Base-by-base conservation (phyloP, 2,113 vertebrate genomes). In the Raja brachyura region DNA sequence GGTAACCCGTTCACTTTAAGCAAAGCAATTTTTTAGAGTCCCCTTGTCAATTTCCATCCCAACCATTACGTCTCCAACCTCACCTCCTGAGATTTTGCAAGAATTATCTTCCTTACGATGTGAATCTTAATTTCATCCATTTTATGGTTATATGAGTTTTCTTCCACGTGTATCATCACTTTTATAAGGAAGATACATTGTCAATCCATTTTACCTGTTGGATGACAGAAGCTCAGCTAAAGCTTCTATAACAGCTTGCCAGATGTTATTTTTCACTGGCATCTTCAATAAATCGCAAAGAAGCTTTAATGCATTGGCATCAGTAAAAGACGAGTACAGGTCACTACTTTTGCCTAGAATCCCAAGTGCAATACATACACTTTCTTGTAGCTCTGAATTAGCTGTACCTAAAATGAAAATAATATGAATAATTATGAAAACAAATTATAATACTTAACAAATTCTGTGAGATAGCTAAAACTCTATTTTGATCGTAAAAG, bases 241-340 rank as follows among this genome's bases (percentile, higher is more conserved):
- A 68, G 86, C 61, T 90, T 61, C 86, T 68, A 90, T 20, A 70
- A 39, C 39, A 90, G 86, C 63, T 90, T 90, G 61, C 86, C 86
- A 90, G 14, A 90, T 18, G 25, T 66, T 90, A 90, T 39, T 70
- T 90, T 90, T n/a, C 66, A 70, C 31, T 39, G 86, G 86, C 33
- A 22, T 90, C 33, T 90, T 90, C 66, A 90, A 68, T 33, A 90
- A 90, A 20, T 39, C 31, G 33, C 63, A 70, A 20, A 90, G 31
- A 31, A 68, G 31, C 31, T 90, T 90, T 63, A 90, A 70, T 70
- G 61, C 86, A 90, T 68, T 16, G 66, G 86, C 66, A 70, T 90
- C 86, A 90, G 39, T 39, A 22, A 90, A 39, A 90, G 86, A n/a
- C 22, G 63, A 70, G 14, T 31, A 22, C 18, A 90, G 31, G 3